These are phyloP conservation scores for Ips nitidus DNA, from an alignment of 1,140 invertebrate genomes.

Conservation along the genomic window DNA sequence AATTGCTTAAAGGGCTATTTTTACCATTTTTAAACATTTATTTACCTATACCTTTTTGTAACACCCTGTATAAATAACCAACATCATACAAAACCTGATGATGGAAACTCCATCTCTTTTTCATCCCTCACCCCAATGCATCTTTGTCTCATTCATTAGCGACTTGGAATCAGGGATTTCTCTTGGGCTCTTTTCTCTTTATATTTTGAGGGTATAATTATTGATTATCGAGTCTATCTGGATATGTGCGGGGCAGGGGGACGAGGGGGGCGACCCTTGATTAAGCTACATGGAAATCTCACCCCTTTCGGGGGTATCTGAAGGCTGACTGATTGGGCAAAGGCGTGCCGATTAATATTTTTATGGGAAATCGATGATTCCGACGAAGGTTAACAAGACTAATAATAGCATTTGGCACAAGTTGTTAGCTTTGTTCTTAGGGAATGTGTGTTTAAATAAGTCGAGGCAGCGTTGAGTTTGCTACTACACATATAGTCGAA, in stretches of 20 bases:
- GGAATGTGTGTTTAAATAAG: too few relatives aligned
- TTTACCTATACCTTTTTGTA: too few relatives aligned
- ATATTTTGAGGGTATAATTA: slow-evolving; percentile 44
- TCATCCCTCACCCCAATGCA: slow-evolving; percentile 2
- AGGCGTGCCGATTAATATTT: slow-evolving; percentile 31
- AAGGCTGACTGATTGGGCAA: slow-evolving; percentile 41
- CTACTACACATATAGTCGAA: slow-evolving; percentile 31
- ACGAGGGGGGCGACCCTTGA: slow-evolving; percentile 32
- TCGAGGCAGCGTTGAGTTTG: too few relatives aligned
- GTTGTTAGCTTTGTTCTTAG: too few relatives aligned
- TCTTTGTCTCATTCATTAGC: slow-evolving; percentile 39
- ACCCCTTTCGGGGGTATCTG: slow-evolving; percentile 38
- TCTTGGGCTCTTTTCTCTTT: slow-evolving; percentile 39
- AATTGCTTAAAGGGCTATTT: too few relatives aligned
- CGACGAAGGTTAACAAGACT: neutral
- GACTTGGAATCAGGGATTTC: slow-evolving; percentile 34
- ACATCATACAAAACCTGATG: neutral
- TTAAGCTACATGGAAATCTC: slow-evolving; percentile 45
- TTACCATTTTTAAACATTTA: too few relatives aligned
- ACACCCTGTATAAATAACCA: too few relatives aligned
- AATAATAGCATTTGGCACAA: too few relatives aligned
- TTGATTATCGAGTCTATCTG: slow-evolving; percentile 43
- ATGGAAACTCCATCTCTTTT: slow-evolving; percentile 2
- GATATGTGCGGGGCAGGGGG: slow-evolving; percentile 33
- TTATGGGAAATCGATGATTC: slow-evolving; percentile 21